phyloP scores from a whole-genome alignment of 2,797 vertebrate species.

The Pogoniulus pusillus region DNA sequence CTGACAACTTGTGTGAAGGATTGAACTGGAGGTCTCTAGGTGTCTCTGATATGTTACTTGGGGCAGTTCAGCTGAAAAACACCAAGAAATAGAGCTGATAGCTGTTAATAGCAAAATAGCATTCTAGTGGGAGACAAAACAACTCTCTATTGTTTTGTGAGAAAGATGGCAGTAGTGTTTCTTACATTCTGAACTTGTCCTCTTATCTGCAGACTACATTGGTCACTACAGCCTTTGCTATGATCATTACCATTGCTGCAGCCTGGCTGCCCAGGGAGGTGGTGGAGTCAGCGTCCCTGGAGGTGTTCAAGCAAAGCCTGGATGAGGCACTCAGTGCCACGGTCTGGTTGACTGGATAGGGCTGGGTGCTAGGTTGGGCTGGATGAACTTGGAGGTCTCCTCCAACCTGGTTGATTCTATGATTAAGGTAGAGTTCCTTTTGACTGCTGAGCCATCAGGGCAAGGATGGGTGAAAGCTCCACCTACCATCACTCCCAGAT shows the following conservation, averaged over 20 bases:
- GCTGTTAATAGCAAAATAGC: neutral
- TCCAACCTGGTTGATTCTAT: too few relatives aligned
- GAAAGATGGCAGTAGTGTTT: neutral
- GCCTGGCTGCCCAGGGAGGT: too few relatives aligned
- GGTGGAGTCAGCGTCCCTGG: too few relatives aligned
- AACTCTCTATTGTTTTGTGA: rapidly evolving
- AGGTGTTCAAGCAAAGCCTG: too few relatives aligned
- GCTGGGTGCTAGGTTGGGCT: too few relatives aligned
- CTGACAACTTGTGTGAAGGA: neutral
- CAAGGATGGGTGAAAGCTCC: neutral
- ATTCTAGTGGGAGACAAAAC: neutral
- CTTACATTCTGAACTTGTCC: neutral
- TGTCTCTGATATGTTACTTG: neutral
- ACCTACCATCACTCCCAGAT: neutral
- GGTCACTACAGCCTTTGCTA: too few relatives aligned
- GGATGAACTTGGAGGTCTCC: too few relatives aligned
- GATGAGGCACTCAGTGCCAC: too few relatives aligned
- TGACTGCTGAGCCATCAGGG: neutral
- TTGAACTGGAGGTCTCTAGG: neutral
- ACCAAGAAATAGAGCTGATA: neutral
- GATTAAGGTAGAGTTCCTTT: neutral
- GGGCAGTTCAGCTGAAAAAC: neutral
- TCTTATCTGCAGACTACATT: neutral
- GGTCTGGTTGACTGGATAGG: too few relatives aligned
- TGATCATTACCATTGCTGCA: too few relatives aligned